Base-by-base conservation (phyloP, 2,888 invertebrate genomes). In the Lissonota sp. region DNA sequence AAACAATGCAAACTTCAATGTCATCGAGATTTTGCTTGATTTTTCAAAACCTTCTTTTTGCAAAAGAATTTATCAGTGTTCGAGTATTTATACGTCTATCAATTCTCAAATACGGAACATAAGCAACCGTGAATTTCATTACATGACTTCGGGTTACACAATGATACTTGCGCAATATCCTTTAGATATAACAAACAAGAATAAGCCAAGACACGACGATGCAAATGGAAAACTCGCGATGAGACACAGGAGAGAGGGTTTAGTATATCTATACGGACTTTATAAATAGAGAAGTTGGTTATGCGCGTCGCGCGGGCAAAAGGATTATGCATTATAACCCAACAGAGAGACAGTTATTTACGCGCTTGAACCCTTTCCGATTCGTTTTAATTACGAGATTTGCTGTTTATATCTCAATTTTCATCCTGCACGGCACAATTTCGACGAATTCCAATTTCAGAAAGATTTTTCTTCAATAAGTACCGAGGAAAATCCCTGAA, bases 281-380 rank as follows among this genome's bases (percentile, higher is more conserved):
- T 91, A 91, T 90, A 91, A 91, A 91, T 91, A 91, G 90, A 90
- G 87, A 71, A 86, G 87, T 88, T 85, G 88, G 87, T 90, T 91
- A 90, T 90, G 90, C 88, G 85, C 86, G 85, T 84, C 80, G 58
- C 80, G 58, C 58, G 51, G 10, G 46, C 7, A 12, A 46, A 57
- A 55, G 44, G 60, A 10, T 40, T 67, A 88, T 89, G 53, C 53
- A 53, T 7, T 14, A 14, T 14, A 53, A 6, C 14, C 14, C 14
- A 53, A 53, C 14, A 53, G 14, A 53, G 16, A 53, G 39, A 39
- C 39, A 8, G 14, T 53, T 53, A 51, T 51, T 40, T 53, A 39
- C 16, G 53, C 39, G 39, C 66, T 66, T 66, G 53, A 12, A 37
- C 49, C 7, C 1, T 53, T 64, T 14, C 12, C 66, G 16, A 12